Conservation (phyloP, 2,888 invertebrate genomes). For the Pyrgus malvae region DNA sequence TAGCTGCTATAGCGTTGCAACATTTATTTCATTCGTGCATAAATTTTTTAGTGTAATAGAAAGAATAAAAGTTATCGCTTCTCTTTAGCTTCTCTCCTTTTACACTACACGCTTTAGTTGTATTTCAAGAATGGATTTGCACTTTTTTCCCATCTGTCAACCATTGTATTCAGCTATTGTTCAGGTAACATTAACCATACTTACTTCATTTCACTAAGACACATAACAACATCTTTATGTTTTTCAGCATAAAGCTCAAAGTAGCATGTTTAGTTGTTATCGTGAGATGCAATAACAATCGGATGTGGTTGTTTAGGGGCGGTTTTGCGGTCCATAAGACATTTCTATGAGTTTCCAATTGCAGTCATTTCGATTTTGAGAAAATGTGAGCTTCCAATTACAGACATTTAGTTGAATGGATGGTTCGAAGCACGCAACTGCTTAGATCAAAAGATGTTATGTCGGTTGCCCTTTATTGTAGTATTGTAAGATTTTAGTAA, state of each 20-base stretch:
- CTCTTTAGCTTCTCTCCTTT: not conserved
- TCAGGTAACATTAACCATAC: constrained; percentile 7
- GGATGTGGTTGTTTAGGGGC: constrained; percentile 16
- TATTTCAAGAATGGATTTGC: not conserved
- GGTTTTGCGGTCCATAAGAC: constrained; percentile 16
- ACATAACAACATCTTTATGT: not conserved
- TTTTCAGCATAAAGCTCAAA: not conserved
- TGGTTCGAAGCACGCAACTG: not conserved
- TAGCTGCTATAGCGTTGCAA: too few species aligned
- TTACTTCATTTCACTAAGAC: not conserved
- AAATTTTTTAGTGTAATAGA: too few species aligned
- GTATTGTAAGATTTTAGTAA: too few species aligned
- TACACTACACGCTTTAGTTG: not conserved
- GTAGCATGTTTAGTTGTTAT: not conserved
- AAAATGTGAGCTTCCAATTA: constrained; percentile 17
- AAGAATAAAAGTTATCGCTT: too few species aligned
- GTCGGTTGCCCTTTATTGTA: too few species aligned
- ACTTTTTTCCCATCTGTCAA: constrained; percentile 21
- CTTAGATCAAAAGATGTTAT: not conserved
- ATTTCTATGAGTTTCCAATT: constrained; percentile 24
- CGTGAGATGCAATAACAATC: not conserved
- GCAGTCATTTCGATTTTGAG: constrained; percentile 22
- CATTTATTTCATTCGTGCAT: too few species aligned
- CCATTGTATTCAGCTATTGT: constrained; percentile 1
- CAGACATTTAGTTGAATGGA: not conserved